Evolutionary conservation across 2,113 vertebrate species (phyloP), one percentile per base, ranked within the genome.

Genomic region (Oophaga pumilio): DNA sequence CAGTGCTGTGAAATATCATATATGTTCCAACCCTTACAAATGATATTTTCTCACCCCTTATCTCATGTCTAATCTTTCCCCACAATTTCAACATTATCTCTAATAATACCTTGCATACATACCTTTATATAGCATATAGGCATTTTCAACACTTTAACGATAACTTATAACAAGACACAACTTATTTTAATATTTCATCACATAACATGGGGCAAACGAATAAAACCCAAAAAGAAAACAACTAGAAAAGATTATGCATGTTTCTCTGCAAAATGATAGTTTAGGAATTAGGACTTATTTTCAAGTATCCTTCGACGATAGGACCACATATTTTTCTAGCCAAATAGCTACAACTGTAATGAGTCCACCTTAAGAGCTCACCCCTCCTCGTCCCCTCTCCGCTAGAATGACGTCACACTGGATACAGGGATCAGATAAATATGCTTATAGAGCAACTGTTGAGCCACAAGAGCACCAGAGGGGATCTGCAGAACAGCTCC

Each of bases 341-440:
- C 14, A 78, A 15, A 80, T 43, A 49, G 26, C 26, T 81, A 77
- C 0, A 13, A 43, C 89, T 88, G 64, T 76, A 76, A 76, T 77
- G n/a, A 84, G 89, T 69, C 87, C 90, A 78, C 77, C 87, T 74
- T 66, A 76, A 76, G 3, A 11, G 0, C 5, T 0, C 8, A 4
- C 60, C 76, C 53, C 53, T 52, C 53, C 82, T 71, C 57, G 18
- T 66, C 26, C 28, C 56, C 24, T n/a, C 15, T 53, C 0, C 53
- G 9, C 74, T 69, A 57, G 6, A 62, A 56, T 8, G 74, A 43
- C 71, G 60, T 33, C 50, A 89, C 15, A 7, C 17, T 87, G 89
- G 84, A 76, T 80, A 59, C 82, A 83, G 88, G 76, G 88, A 88
- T 89, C 77, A 85, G 85, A 89, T 87, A 85, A 89, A 89, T 85